Base-by-base conservation (phyloP, 1,140 invertebrate species). In the Vanessa atalanta region DNA sequence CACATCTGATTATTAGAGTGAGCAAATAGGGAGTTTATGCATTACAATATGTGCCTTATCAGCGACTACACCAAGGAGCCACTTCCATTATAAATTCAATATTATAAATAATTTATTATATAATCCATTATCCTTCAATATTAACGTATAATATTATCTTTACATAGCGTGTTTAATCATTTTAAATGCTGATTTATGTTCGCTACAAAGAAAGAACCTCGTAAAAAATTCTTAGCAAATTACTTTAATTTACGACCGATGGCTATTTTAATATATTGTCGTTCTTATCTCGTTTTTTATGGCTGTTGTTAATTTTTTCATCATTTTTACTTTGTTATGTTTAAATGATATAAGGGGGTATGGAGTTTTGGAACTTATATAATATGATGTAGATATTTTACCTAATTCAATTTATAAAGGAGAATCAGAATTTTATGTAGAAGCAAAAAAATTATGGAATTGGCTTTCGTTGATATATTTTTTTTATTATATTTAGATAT, bases 161-260 rank as follows among this genome's bases (percentile, higher is more conserved):
- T 55, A 7, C 48, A 14, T 50, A 50, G 15, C 48, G 48, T 0
- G 13, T 50, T 15, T 55, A 55, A 55, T 55, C 53, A 55, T 55
- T n/a, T 55, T 20, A 55, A 55, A 55, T n/a, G 53, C 16, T 55
- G 53, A 55, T 55, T 55, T 55, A 55, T 55, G 53, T 20, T 53
- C 51, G 16, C 12, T 55, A 55, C n/a, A 20, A 55, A 20, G 16
- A 20, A 55, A 20, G 16, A 16, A 20, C n/a, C 15, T 55, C 53
- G 53, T 55, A 55, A 55, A 55, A 55, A 20, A 16, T 55, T 23
- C 53, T 15, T 12, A 55, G 53, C n/a, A 55, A 55, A 55, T 55
- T 55, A 55, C 16, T 55, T 16, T 55, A 55, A 55, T 55, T 55
- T 55, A 55, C 53, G 53, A 55, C n/a, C n/a, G 15, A 16, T 55